These are phyloP conservation scores for Catharus minimus DNA, from an alignment of 2,113 vertebrate species.

Conservation along the genomic window DNA sequence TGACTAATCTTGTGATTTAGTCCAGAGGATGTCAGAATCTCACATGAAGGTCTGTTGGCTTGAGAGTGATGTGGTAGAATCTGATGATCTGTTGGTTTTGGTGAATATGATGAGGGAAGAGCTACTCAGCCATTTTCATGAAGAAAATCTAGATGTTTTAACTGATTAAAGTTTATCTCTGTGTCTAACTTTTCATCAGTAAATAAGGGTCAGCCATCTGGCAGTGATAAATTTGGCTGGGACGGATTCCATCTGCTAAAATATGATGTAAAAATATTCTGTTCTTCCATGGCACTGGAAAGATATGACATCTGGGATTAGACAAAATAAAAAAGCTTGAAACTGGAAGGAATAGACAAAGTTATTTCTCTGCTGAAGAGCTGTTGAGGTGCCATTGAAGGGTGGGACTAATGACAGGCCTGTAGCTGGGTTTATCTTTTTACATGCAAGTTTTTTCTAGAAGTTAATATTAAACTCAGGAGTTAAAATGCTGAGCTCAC, in stretches of 20 bases:
- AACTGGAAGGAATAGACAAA: conserved; percentile 42
- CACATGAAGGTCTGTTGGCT: neutral
- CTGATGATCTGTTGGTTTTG: neutral
- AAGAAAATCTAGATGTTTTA: neutral
- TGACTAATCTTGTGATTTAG: neutral
- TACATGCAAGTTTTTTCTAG: fast-evolving
- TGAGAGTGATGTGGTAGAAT: neutral
- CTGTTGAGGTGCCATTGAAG: conserved; percentile 21
- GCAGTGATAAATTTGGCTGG: conserved; percentile 66
- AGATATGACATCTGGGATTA: conserved; percentile 67
- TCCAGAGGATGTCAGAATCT: neutral
- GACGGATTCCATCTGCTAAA: conserved; percentile 68
- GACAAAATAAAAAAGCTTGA: conserved; percentile 55
- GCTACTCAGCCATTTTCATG: neutral
- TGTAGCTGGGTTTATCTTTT: neutral
- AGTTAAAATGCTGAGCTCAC: neutral
- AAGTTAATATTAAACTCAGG: neutral
- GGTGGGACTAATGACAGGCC: neutral
- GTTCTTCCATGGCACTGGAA: conserved; percentile 67
- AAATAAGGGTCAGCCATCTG: conserved; percentile 78
- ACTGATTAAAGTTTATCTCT: conserved; percentile 54
- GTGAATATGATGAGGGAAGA: neutral
- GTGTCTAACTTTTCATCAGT: conserved; percentile 62
- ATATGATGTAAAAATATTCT: conserved; percentile 73
- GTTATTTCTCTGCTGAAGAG: conserved; percentile 53